phyloP scores from a whole-genome alignment of 2,113 vertebrate species.

The Merops nubicus region DNA sequence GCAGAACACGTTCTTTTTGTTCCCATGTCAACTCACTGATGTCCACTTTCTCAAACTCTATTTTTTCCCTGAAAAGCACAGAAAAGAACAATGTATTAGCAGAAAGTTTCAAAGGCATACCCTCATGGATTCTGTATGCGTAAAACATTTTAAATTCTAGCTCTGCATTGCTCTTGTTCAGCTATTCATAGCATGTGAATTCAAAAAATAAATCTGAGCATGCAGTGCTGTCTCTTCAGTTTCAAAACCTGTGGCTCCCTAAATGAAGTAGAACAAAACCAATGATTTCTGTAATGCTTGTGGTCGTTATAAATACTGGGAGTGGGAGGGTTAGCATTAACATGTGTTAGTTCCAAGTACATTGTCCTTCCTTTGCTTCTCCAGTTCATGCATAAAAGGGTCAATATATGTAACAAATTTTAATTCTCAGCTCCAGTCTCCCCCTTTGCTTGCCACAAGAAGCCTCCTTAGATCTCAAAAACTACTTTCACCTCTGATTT shows the following conservation, averaged over 20 bases:
- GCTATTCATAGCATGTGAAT: neutral
- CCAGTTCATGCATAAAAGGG: neutral
- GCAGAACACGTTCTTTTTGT: slow-evolving; percentile 87
- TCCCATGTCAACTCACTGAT: slow-evolving; percentile 89
- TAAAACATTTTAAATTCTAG: neutral
- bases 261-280: neutral
- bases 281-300: neutral
- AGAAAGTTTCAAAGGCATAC: neutral
- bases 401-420: neutral
- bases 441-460: neutral
- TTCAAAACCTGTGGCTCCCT: neutral
- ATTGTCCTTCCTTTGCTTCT: neutral
- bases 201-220: neutral
- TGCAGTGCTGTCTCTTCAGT: neutral
- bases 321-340: neutral
- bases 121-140: neutral
- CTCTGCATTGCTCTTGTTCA: neutral
- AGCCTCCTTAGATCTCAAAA: neutral
- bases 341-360: neutral
- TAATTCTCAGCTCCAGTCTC: neutral
- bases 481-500: neutral
- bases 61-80: slow-evolving; percentile 68
- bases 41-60: slow-evolving; percentile 72
- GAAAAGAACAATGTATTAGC: neutral
- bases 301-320: neutral